Conservation (phyloP, 2,113 vertebrate genomes). For the Gallinago undulata region DNA sequence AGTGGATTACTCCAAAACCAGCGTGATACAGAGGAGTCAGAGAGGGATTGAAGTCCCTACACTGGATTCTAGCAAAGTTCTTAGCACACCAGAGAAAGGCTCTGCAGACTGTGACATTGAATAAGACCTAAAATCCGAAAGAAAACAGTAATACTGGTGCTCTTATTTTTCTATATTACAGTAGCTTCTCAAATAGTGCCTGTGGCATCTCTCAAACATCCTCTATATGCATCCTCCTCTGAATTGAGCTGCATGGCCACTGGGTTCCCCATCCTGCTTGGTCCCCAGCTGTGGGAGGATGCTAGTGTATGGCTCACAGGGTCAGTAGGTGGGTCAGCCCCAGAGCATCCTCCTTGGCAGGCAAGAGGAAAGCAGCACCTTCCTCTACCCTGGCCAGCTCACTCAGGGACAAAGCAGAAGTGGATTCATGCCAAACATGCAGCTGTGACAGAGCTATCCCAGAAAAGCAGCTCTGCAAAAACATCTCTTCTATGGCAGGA, state of each 20-base stretch:
- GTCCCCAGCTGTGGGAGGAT: not conserved
- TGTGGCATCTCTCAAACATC: not conserved
- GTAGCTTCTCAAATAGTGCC: not conserved
- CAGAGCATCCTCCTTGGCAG: not conserved
- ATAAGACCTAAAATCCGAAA: not conserved
- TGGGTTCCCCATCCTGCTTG: not conserved
- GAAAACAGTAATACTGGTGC: not conserved
- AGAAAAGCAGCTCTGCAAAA: not conserved
- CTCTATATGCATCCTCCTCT: fast-evolving
- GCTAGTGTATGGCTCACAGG: fast-evolving
- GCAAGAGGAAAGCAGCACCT: not conserved
- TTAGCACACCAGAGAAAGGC: not conserved
- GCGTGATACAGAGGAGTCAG: not conserved
- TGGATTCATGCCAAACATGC: fast-evolving
- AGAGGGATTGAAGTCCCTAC: not conserved
- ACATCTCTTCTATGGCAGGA: not conserved
- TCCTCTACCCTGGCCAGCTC: not conserved
- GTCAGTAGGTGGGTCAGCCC: not conserved
- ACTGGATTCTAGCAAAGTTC: not conserved
- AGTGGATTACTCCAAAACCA: not conserved
- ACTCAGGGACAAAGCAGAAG: not conserved
- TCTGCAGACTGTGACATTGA: not conserved
- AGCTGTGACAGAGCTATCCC: not conserved
- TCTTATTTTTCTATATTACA: not conserved
- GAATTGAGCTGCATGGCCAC: not conserved